These are phyloP conservation scores for Thunnus maccoyii DNA, from an alignment of 2,113 vertebrate genomes.

Conservation along the genomic window DNA sequence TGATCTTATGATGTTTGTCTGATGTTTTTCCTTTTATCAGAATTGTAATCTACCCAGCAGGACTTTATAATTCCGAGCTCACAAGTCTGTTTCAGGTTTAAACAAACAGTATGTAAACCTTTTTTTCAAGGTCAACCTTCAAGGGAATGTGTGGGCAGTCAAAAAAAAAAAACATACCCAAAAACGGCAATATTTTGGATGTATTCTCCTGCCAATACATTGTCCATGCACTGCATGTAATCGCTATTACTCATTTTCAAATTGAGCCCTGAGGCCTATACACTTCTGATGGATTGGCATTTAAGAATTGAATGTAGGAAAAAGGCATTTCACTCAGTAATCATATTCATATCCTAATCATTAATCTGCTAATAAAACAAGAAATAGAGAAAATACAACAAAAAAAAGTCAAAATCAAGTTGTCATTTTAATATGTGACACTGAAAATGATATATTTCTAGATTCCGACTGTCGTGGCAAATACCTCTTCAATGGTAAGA, in stretches of 20 bases:
- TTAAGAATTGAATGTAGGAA: conserved; percentile 55
- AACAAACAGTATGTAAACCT: conserved; percentile 30
- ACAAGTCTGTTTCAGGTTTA: conserved; percentile 37
- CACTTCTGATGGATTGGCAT: conserved; percentile 68
- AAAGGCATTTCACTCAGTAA: conserved; percentile 69
- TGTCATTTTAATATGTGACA: conserved; percentile 63
- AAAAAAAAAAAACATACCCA: conserved; percentile 6
- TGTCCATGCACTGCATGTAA: conserved; percentile 51
- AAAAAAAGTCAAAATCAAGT: conserved; percentile 55
- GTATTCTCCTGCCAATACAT: conserved; percentile 40
- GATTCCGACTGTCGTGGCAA: conserved; percentile 68
- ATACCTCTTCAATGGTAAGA: conserved; percentile 66
- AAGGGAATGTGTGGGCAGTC: conserved; percentile 46
- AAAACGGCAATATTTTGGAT: conserved; percentile 31
- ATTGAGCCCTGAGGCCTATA: conserved; percentile 42
- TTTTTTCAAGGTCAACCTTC: conserved; percentile 21
- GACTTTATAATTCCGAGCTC: conserved; percentile 28
- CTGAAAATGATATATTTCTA: conserved; percentile 66
- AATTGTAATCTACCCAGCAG: not conserved
- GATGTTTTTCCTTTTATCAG: not conserved
- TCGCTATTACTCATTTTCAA: conserved; percentile 49
- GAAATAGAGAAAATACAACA: conserved; percentile 37
- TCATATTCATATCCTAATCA: conserved; percentile 53
- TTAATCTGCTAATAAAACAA: conserved; percentile 28
- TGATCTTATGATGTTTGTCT: not conserved